Evolutionary conservation across 2,113 vertebrate species (phyloP).

Genomic region (Charadrius vociferus): DNA sequence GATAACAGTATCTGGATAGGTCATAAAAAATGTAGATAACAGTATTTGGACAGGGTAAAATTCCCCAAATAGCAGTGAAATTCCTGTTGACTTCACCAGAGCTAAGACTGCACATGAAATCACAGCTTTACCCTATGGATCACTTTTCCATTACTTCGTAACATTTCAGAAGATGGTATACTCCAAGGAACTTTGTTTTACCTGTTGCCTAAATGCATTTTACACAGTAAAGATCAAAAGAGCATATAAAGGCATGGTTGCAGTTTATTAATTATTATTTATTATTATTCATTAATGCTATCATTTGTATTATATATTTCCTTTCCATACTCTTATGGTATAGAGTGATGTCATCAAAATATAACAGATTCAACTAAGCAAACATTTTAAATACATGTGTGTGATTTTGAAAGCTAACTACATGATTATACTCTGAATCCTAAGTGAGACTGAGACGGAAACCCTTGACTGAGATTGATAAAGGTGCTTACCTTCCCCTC

Average conservation of each 20-base stretch:
- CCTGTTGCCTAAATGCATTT: background rate
- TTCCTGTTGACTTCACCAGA: background rate
- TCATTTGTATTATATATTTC: background rate
- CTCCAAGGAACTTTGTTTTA: background rate
- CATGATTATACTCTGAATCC: background rate
- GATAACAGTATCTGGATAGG: background rate
- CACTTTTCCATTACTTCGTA: background rate
- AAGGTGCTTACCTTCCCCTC: background rate
- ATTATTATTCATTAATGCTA: background rate
- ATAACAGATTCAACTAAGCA: background rate
- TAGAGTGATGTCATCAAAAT: background rate
- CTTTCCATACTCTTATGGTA: background rate
- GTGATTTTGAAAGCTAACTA: background rate
- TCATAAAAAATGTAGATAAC: background rate
- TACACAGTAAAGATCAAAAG: background rate
- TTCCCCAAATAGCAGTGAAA: background rate
- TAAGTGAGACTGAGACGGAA: background rate
- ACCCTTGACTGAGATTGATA: background rate
- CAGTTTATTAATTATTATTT: background rate
- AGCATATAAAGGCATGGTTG: background rate
- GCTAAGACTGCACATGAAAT: background rate
- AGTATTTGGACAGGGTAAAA: background rate
- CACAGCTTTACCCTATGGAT: background rate
- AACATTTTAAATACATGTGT: background rate
- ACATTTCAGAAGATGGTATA: background rate